Evolutionary conservation across 1,140 invertebrate species (phyloP).

Genomic region (Aphis gossypii): DNA sequence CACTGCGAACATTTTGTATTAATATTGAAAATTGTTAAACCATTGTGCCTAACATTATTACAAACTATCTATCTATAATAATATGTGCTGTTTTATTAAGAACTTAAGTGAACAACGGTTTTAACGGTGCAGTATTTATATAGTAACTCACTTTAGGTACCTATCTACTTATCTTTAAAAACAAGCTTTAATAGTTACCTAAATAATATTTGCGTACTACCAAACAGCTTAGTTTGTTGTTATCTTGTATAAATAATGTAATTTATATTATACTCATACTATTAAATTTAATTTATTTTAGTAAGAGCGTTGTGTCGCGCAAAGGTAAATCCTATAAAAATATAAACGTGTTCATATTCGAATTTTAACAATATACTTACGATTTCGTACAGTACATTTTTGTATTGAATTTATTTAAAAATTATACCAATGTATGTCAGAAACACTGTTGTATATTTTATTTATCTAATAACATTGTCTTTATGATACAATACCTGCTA

Average conservation of each 20-base stretch:
- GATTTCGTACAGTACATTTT: not conserved
- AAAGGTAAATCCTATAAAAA: constrained; percentile 3
- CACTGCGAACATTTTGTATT: not conserved
- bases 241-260: not conserved
- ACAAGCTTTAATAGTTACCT: constrained; percentile 17
- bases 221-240: constrained; percentile 31
- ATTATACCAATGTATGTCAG: not conserved
- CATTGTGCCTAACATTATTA: not conserved
- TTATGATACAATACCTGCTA: not conserved
- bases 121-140: constrained; percentile 16
- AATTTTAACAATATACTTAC: not conserved
- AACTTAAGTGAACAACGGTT: constrained; percentile 1
- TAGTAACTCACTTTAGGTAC: not conserved
- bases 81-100: not conserved
- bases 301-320: not conserved
- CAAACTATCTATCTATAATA: too few relatives aligned
- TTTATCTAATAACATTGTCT: not conserved
- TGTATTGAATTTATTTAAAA: not conserved
- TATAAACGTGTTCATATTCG: not conserved
- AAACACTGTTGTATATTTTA: not conserved
- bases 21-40: not conserved
- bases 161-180: constrained; percentile 38
- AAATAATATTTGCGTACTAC: constrained; percentile 35
- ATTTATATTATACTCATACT: not conserved
- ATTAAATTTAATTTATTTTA: not conserved